A percentile compares a stretch with the other conserved stretches of the same genome.
Conservation (phyloP, 2,888 invertebrate species). For the Monopis laevigella region DNA sequence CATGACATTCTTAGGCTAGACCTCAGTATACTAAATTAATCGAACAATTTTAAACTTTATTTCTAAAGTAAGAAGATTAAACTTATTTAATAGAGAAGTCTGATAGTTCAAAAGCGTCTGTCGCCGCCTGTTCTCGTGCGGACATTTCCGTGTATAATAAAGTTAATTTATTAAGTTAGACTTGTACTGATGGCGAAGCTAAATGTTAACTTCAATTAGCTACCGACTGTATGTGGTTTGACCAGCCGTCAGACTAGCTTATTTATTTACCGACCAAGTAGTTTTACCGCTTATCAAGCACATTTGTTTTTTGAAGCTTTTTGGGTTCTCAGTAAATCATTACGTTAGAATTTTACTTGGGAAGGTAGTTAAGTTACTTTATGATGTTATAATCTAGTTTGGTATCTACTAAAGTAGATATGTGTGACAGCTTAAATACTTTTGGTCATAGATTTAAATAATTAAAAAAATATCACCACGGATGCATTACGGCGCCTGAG, state of each 20-base stretch:
- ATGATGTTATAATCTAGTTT: too few relatives aligned
- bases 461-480: too few relatives aligned
- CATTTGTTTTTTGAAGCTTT: too few relatives aligned
- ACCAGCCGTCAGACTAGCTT: constrained; percentile 11
- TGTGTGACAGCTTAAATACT: too few relatives aligned
- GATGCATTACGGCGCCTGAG: too few relatives aligned
- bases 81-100: too few relatives aligned
- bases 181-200: constrained; percentile 21
- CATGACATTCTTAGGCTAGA: constrained; percentile 5
- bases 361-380: too few relatives aligned
- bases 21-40: constrained; percentile 1
- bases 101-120: constrained; percentile 1
- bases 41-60: constrained; percentile 1
- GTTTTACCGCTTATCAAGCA: too few relatives aligned
- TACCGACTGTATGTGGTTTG: constrained; percentile 19
- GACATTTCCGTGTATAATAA: constrained; percentile 12
- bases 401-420: too few relatives aligned
- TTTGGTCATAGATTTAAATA: too few relatives aligned
- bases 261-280: constrained; percentile 5
- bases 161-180: constrained; percentile 26
- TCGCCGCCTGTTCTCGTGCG: constrained; percentile 4
- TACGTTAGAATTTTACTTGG: too few relatives aligned
- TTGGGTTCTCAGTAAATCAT: too few relatives aligned
- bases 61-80: not conserved
- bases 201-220: constrained; percentile 26